phyloP scores from a whole-genome alignment of 2,797 vertebrate species.

The Mormyrus hasselquistii region DNA sequence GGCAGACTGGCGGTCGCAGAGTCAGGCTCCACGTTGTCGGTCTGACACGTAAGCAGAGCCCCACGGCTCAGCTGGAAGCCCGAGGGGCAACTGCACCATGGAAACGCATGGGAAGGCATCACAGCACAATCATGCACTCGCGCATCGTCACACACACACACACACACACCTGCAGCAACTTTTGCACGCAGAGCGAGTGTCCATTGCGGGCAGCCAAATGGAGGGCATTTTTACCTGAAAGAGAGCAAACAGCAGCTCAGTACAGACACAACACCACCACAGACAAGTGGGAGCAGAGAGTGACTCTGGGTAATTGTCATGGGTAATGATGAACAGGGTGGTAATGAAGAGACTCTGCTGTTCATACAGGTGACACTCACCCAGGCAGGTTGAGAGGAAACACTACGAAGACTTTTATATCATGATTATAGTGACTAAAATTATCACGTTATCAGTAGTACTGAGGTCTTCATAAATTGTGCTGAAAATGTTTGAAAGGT shows the following conservation, averaged over 20 bases:
- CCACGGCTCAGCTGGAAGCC: not conserved
- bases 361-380: not conserved
- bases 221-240: slow-evolving; percentile 82
- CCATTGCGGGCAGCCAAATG: slow-evolving; percentile 87
- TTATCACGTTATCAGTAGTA: not conserved
- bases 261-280: not conserved
- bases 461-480: not conserved
- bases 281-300: not conserved
- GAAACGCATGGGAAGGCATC: not conserved
- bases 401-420: not conserved
- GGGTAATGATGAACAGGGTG: not conserved
- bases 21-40: not conserved
- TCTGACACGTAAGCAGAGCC: not conserved
- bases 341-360: not conserved
- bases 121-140: not conserved
- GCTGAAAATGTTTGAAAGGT: not conserved
- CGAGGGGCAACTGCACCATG: not conserved
- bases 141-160: not conserved
- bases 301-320: too few species aligned
- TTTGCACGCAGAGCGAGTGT: slow-evolving; percentile 86
- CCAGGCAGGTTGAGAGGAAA: not conserved
- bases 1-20: not conserved
- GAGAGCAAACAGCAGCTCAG: not conserved
- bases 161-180: slow-evolving; percentile 80
- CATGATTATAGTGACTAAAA: not conserved